These are phyloP conservation scores for Uromys caudimaculatus DNA, from an alignment of 2,797 vertebrate genomes.

Conservation along the genomic window DNA sequence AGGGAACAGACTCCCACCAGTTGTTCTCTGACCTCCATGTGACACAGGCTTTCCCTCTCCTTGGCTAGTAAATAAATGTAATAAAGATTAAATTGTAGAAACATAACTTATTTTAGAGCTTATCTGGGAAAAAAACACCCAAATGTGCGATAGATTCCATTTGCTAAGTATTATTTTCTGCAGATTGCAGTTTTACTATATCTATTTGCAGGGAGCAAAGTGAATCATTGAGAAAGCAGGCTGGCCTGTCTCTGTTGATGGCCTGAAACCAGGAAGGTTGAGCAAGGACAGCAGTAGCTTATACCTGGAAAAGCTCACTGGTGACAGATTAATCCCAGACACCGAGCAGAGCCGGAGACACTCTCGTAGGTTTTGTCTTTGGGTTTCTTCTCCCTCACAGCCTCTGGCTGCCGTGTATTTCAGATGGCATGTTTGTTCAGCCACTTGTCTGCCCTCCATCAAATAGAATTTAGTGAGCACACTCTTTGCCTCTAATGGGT, in stretches of 20 bases:
- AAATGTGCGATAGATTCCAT: constrained; percentile 58
- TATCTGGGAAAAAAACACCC: constrained; percentile 58
- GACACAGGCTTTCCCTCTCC: background rate
- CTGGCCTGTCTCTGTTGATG: background rate
- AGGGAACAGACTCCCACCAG: background rate
- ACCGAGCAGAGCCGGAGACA: background rate
- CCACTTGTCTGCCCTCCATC: background rate
- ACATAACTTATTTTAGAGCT: constrained; percentile 11
- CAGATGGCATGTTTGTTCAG: background rate
- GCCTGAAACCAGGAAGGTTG: constrained; percentile 16
- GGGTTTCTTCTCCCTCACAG: background rate
- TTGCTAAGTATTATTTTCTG: constrained; percentile 35
- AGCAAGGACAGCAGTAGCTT: constrained; percentile 27
- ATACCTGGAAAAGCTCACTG: background rate
- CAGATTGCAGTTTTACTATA: background rate
- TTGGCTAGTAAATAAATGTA: background rate
- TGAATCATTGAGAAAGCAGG: background rate
- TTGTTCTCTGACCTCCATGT: background rate
- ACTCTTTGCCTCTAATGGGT: background rate
- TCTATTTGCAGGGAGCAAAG: constrained; percentile 14
- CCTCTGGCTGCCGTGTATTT: background rate
- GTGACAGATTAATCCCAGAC: constrained; percentile 46
- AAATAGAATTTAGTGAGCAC: background rate
- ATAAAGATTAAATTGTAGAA: background rate
- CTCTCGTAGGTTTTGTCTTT: background rate